Base-by-base conservation (phyloP, 1,140 invertebrate species). In the Batillaria attramentaria region DNA sequence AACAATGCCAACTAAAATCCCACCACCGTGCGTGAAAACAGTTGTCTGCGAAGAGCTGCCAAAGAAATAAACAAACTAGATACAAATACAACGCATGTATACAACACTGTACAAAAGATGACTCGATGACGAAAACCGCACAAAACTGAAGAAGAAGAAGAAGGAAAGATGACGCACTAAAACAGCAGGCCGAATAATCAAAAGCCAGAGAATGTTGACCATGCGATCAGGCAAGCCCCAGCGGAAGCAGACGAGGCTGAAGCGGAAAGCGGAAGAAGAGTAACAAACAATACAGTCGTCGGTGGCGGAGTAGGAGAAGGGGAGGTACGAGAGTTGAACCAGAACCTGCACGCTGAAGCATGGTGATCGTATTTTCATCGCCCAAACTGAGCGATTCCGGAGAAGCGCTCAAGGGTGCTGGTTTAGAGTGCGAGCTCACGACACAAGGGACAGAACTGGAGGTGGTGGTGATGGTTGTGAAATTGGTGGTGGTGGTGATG, bases 281-380 rank as follows among this genome's bases (percentile, higher is more conserved):
- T 43, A 24, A 31, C 57, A 62, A 62, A 31, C 57, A 62, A n/a
- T 13, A 50, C 18, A 35, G n/a, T 50, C 13, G 31, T 1, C 57
- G 60, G 50, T 5, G 54, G 37, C 43, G 8, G 72, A n/a, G 72
- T 13, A 35, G 33, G 33, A 50, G 54, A 62, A 62, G 28, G 74
- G 74, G 39, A 31, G 3, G 54, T 46, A 33, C 24, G 66, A 54
- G 8, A 24, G 2, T 62, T n/a, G 8, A 28, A 31, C 57, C 33
- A 20, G 13, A 75, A 75, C 73, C 73, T 75, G 73, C 18, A 62
- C 73, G 73, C 54, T 65, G 73, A n/a, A 70, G 68, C 68, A 75
- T 75, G 54, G 54, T 54, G 73, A 60, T 75, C 54, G 50, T n/a
- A 54, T 57, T 75, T 37, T 62, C 54, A 28, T 57, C 62, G 73